Conservation (phyloP, 2,113 vertebrate genomes). For the Sitta europaea region DNA sequence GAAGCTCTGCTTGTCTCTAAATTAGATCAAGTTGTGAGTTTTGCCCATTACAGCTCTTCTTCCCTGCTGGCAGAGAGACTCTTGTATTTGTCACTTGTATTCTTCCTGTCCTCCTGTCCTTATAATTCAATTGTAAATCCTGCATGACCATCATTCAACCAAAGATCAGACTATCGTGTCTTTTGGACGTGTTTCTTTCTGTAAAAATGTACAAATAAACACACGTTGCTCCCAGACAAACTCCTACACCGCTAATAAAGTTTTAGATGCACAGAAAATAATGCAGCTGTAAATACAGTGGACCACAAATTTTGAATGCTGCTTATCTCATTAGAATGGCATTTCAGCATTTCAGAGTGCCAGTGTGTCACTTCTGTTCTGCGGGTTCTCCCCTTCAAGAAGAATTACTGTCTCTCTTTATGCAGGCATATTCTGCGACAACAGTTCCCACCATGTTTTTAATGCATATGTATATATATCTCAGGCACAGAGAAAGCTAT, state of each 20-base stretch:
- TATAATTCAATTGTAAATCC: slow-evolving; percentile 61
- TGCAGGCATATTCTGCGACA: background rate
- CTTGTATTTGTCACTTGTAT: slow-evolving; percentile 58
- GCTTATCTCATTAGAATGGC: slow-evolving; percentile 2
- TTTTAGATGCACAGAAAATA: slow-evolving; percentile 37
- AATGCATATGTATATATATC: slow-evolving; percentile 16
- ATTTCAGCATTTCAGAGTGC: background rate
- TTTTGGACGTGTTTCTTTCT: slow-evolving; percentile 10
- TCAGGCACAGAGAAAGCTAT: background rate
- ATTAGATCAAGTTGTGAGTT: slow-evolving; percentile 58
- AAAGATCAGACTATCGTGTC: background rate
- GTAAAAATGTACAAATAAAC: slow-evolving; percentile 20
- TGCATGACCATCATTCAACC: slow-evolving; percentile 23
- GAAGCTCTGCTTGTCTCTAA: slow-evolving; percentile 48
- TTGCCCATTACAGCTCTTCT: slow-evolving; percentile 44
- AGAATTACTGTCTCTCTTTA: background rate
- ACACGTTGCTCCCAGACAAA: background rate
- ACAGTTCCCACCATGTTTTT: background rate
- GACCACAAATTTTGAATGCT: background rate
- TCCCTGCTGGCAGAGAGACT: slow-evolving; percentile 36
- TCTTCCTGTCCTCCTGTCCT: slow-evolving; percentile 7
- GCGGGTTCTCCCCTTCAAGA: background rate
- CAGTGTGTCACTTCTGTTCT: background rate
- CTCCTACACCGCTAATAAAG: background rate
- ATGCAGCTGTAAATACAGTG: background rate